Evolutionary conservation across 2,888 invertebrate species (phyloP), one percentile per base, ranked within the genome.

Genomic region (Altica lythri): DNA sequence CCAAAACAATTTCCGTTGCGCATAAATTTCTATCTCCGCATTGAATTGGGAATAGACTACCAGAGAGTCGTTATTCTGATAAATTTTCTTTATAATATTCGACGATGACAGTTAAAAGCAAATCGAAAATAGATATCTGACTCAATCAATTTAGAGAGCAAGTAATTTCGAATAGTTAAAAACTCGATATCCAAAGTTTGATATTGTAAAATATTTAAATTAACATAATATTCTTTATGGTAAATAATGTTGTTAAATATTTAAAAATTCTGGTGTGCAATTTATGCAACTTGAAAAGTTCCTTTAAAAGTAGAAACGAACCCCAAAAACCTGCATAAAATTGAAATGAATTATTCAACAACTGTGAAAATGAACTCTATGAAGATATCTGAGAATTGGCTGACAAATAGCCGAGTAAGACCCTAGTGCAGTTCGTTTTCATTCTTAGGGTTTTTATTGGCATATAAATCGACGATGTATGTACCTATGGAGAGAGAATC

Each of bases 401-500:
- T 43, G 48, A 53, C 53, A 48, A 53, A 53, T 48, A 34, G 53
- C 48, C 30, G 25, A 25, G 48, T 53, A 47, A 47, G 40, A 53
- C 42, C 47, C 18, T 9, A 46, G n/a, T 53, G 53, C 42, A 44
- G 43, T 53, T 37, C 48, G 43, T 53, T 53, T 48, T 43, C 53
- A 43, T 48, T 53, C 48, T 19, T 2, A 27, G 34, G 43, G 13
- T 48, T 53, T 45, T 53, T 53, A 53, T 58, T 49, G 46, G 49
- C 19, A 44, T 42, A 55, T 58, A 58, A 58, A 58, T 58, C 47
- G 52, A 43, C 18, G 55, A 58, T 58, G 43, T 50, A 58, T 58
- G 55, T 55, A 55, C 58, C 58, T 55, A 51, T 38, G 17, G 42
- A 53, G 18, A 49, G 58, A 51, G 49, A 53, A 29, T 49, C 49